phyloP scores from a whole-genome alignment of 2,888 invertebrate genomes.

The Scelioninae gen. 1 region DNA sequence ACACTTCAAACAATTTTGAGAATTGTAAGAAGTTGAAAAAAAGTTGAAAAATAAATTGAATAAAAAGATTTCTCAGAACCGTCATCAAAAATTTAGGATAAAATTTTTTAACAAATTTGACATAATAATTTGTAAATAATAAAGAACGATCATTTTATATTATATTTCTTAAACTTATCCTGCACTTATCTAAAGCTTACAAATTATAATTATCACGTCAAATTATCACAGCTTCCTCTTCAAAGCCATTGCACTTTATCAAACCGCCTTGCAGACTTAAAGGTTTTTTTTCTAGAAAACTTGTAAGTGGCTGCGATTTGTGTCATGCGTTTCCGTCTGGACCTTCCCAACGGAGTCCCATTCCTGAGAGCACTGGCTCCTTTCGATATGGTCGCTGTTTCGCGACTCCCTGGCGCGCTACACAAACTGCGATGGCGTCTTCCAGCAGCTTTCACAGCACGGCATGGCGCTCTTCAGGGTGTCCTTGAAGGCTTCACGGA shows the following conservation, averaged over 20 bases:
- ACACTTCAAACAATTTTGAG: not conserved
- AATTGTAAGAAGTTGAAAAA: no score
- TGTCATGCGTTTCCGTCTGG: constrained; percentile 30
- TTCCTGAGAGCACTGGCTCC: constrained; percentile 50
- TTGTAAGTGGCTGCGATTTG: constrained; percentile 12
- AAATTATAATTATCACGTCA: no score
- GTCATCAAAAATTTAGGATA: no score
- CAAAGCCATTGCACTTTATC: not conserved
- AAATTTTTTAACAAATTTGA: no score
- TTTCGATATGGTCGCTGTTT: constrained; percentile 62
- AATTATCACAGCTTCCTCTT: constrained; percentile 3
- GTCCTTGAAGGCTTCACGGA: constrained; percentile 97
- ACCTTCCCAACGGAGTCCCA: constrained; percentile 38
- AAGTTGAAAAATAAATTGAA: no score
- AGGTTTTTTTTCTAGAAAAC: constrained; percentile 35
- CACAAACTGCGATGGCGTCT: constrained; percentile 88
- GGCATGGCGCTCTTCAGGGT: constrained; percentile 94
- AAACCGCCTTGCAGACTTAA: constrained; percentile 1
- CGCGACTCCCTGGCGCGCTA: constrained; percentile 77
- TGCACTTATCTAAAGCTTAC: no score
- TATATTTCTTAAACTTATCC: no score
- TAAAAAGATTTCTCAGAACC: no score
- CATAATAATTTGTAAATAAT: no score
- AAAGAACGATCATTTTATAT: no score
- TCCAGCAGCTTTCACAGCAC: constrained; percentile 91